Conservation (phyloP, 2,113 vertebrate genomes). For the Rutilus rutilus region DNA sequence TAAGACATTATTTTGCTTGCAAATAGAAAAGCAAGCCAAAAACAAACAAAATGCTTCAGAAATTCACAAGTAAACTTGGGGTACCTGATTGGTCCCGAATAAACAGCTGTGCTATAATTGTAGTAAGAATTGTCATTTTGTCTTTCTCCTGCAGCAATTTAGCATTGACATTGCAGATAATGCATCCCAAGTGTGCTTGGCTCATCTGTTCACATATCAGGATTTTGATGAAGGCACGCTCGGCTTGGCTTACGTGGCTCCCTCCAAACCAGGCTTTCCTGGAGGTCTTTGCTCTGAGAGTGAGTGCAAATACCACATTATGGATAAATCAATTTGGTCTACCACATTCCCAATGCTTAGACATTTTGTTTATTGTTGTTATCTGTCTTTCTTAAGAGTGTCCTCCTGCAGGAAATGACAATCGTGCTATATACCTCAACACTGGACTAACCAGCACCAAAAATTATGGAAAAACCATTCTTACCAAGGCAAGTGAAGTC, state of each 20-base stretch:
- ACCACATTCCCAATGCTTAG: neutral
- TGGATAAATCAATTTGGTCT: no score
- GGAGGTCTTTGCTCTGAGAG: conserved; percentile 95
- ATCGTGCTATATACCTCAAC: conserved; percentile 87
- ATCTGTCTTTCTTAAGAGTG: conserved; percentile 67
- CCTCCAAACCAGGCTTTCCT: conserved; percentile 82
- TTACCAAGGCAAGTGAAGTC: conserved; percentile 85
- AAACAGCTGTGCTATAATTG: neutral
- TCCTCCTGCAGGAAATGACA: conserved; percentile 71
- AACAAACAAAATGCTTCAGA: neutral
- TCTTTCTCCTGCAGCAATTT: conserved; percentile 84
- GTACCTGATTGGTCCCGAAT: neutral
- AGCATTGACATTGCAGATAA: conserved; percentile 92
- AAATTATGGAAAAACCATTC: conserved; percentile 98
- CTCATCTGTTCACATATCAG: conserved; percentile 97
- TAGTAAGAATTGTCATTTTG: neutral
- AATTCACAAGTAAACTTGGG: neutral
- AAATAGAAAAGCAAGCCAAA: neutral
- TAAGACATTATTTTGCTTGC: neutral
- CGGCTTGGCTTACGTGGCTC: conserved; percentile 94
- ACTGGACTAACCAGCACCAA: conserved; percentile 97
- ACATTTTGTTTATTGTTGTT: neutral
- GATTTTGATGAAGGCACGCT: conserved; percentile 96
- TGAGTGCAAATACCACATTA: conserved; percentile 58
- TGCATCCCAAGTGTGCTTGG: conserved; percentile 90